Evolutionary conservation across 2,797 vertebrate genomes (phyloP).

Genomic region (Vultur gryphus): DNA sequence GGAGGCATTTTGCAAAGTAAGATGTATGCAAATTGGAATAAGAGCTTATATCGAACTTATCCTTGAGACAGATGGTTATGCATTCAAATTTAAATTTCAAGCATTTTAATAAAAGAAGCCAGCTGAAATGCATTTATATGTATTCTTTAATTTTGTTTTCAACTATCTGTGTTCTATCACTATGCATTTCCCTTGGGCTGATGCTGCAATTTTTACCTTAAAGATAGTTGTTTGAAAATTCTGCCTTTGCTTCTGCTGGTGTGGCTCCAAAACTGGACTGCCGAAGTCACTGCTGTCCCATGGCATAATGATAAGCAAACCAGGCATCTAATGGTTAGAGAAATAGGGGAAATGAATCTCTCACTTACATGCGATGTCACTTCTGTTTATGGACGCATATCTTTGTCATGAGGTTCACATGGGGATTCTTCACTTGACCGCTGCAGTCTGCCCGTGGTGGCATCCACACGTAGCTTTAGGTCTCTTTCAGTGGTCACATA

Average conservation of each 20-base stretch:
- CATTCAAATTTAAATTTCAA: slow-evolving; percentile 49
- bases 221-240: background rate
- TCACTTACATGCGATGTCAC: background rate
- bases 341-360: background rate
- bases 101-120: background rate
- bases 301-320: background rate
- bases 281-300: background rate
- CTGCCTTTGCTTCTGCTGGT: background rate
- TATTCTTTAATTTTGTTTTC: background rate
- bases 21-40: background rate
- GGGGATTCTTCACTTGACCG: background rate
- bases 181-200: background rate
- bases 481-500: background rate
- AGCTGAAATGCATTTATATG: background rate
- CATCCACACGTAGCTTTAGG: background rate
- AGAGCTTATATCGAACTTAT: background rate
- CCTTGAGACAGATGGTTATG: background rate
- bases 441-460: background rate
- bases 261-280: background rate
- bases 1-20: slow-evolving; percentile 3
- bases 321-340: background rate
- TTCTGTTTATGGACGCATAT: background rate
- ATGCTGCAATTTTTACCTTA: background rate
- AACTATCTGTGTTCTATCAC: background rate
- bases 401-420: background rate